These are phyloP conservation scores for Cyaniris semiargus DNA, from an alignment of 2,888 invertebrate species.

Conservation along the genomic window DNA sequence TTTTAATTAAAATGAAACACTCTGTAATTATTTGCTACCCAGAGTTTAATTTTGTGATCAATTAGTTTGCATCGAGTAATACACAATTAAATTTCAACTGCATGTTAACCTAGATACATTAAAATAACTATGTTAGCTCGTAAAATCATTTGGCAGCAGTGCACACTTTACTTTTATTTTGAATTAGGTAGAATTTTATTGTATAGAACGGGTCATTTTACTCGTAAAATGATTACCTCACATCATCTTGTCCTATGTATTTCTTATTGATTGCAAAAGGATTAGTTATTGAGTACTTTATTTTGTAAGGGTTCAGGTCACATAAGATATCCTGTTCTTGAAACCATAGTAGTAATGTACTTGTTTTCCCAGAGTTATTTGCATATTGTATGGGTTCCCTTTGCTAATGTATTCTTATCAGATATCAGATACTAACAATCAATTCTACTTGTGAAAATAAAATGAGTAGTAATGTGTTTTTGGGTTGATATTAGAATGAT, in stretches of 20 bases:
- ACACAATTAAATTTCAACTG: not conserved
- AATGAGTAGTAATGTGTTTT: not conserved
- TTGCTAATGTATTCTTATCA: not conserved
- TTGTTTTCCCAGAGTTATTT: not conserved
- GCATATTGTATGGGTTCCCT: slow-evolving; percentile 2
- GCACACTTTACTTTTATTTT: not conserved
- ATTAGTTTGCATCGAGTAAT: not conserved
- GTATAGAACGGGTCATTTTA: not conserved
- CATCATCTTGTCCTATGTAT: not conserved
- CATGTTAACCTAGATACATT: not conserved
- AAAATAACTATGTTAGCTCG: not conserved
- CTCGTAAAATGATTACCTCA: not conserved
- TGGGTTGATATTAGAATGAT: not conserved
- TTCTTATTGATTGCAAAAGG: not conserved
- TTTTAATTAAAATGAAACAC: not conserved
- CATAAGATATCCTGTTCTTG: slow-evolving; percentile 3
- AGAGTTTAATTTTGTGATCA: not conserved
- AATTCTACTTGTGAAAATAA: not conserved
- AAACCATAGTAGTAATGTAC: not conserved
- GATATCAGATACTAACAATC: not conserved
- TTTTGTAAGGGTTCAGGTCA: slow-evolving; percentile 12
- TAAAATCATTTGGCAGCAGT: not conserved
- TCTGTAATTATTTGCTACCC: not conserved
- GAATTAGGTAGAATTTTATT: not conserved
- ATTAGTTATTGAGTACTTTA: not conserved